Evolutionary conservation across 2,888 invertebrate genomes (phyloP), one percentile per base, ranked within the genome.

Genomic region (Morinoia aosen): DNA sequence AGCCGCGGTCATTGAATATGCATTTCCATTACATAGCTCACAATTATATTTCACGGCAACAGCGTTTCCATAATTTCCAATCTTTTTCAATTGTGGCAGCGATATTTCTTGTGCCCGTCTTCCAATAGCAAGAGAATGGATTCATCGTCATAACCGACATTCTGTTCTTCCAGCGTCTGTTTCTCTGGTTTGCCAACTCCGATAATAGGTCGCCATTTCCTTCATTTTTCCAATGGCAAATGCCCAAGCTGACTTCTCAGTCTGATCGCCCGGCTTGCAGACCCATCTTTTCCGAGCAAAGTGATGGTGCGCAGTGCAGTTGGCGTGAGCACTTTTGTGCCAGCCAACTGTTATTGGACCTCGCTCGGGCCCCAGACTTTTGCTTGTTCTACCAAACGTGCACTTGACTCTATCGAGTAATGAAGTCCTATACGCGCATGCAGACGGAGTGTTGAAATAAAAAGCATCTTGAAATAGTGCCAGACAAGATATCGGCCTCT

Each of bases 321-420:
- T 19, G 76, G 76, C 76, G 76, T 76, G 76, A 76, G 76, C 76
- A 76, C 76, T 76, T 76, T 76, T 76, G 76, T 76, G 76, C 76
- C 76, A 76, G 76, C 76, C 76, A 33, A 76, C 76, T 76, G 76
- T 76, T 76, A 76, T 76, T 76, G 76, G 76, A 76, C 76, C 76
- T 0, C 19, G 76, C 25, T 33, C 33, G 25, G 25, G 25, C 25
- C 76, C 25, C 76, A 76, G 25, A 76, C 76, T 76, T 76, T 76
- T 76, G 76, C 76, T 76, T 76, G 76, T 76, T 76, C 76, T 33
- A 76, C 76, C 8, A 16, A 76, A 76, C 76, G 76, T 16, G 76
- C 76, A 76, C 76, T 76, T 76, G 76, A 33, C 76, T 76, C 76
- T 76, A 76, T 76, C 76, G 76, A 76, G 76, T 76, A 76, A 76